Evolutionary conservation across 2,113 vertebrate species (phyloP).

Genomic region (Zosterops borbonicus): DNA sequence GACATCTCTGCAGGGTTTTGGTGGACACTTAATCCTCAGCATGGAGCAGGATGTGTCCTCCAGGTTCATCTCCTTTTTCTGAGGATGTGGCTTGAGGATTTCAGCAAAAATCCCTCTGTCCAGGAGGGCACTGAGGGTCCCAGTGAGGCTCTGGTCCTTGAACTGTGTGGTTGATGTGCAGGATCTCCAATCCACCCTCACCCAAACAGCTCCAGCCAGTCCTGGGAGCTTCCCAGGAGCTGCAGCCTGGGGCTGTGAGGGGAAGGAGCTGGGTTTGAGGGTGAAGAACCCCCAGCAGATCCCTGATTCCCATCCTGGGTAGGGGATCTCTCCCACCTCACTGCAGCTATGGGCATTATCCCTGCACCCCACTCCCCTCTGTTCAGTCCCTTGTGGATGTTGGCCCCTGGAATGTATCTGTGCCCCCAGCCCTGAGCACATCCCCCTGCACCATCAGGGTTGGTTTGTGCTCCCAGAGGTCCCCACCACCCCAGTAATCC

Average conservation of each 20-base stretch:
- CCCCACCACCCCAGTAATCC: neutral
- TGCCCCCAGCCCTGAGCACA: neutral
- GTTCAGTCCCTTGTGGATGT: fast-evolving
- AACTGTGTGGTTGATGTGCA: fast-evolving
- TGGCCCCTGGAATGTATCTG: fast-evolving
- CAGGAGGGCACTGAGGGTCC: neutral
- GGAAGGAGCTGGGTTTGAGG: neutral
- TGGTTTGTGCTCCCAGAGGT: neutral
- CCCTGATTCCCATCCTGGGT: neutral
- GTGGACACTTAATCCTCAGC: neutral
- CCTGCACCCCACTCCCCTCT: neutral
- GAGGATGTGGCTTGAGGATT: neutral
- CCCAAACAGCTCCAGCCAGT: neutral
- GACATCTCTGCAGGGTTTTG: neutral
- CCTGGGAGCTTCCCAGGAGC: neutral
- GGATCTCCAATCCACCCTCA: neutral
- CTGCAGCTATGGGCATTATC: fast-evolving
- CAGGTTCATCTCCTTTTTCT: neutral
- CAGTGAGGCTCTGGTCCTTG: fast-evolving
- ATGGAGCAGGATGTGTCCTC: neutral
- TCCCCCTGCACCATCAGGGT: neutral
- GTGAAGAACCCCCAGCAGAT: neutral
- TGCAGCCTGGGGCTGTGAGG: fast-evolving
- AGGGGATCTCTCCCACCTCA: neutral
- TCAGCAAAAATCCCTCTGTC: neutral